Evolutionary conservation across 2,888 invertebrate genomes (phyloP).

Genomic region (Pyrocoelia pectoralis): DNA sequence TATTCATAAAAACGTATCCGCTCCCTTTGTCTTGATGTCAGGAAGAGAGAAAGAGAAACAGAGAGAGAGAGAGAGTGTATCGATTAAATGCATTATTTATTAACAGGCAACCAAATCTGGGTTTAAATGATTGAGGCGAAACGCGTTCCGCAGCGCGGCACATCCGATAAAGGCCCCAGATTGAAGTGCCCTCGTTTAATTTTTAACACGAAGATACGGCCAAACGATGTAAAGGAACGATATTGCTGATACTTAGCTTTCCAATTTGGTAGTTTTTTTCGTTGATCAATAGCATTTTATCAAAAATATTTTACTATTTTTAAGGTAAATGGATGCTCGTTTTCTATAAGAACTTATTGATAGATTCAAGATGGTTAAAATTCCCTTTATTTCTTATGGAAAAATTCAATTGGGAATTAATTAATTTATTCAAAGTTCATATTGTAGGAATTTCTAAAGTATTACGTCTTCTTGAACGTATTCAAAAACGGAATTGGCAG

Average conservation of each 20-base stretch:
- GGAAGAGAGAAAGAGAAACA: too few species aligned
- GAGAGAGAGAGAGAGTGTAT: conserved; percentile 24
- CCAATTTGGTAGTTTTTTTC: neutral
- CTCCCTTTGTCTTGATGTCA: conserved; percentile 24
- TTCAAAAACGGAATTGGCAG: too few species aligned
- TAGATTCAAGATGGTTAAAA: neutral
- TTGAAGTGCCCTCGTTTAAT: conserved; percentile 36
- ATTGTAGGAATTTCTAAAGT: too few species aligned
- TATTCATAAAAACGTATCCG: conserved; percentile 21
- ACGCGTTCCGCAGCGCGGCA: conserved; percentile 32
- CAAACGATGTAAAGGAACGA: conserved; percentile 19
- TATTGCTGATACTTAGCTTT: conserved; percentile 12
- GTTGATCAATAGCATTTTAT: conserved; percentile 1
- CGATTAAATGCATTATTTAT: conserved; percentile 35
- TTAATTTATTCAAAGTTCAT: too few species aligned
- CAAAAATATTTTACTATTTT: conserved; percentile 4
- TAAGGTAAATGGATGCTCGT: neutral
- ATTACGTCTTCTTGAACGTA: too few species aligned
- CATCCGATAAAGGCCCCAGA: conserved; percentile 34
- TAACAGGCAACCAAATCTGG: conserved; percentile 33
- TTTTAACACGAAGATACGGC: conserved; percentile 30
- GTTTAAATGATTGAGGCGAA: conserved; percentile 37
- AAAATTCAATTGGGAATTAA: neutral
- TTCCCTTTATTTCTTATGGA: neutral
- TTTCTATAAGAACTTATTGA: neutral